These are phyloP conservation scores for Aplysina aerophoba DNA, from an alignment of 37 sponge, comb jelly and placozoan genomes.

Conservation along the genomic window DNA sequence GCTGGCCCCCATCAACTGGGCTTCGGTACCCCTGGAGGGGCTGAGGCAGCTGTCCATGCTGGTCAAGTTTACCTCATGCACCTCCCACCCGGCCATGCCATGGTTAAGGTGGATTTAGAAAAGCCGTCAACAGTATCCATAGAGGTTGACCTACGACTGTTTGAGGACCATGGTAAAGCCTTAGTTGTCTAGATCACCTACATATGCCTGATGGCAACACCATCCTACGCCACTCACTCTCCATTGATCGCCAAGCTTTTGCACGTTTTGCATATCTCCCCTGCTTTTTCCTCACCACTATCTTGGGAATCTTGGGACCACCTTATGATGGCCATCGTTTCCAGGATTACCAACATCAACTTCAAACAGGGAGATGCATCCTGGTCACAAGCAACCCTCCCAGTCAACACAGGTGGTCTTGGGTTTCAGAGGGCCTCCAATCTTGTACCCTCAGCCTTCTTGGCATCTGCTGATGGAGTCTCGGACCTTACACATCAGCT, in stretches of 20 bases:
- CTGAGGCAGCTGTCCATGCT: too few relatives aligned
- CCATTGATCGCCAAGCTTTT: conserved; percentile 40
- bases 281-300: background rate
- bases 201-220: too few relatives aligned
- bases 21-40: too few relatives aligned
- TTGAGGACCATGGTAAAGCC: conserved; percentile 31
- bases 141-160: conserved; percentile 31
- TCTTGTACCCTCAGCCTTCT: conserved; percentile 56
- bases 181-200: conserved; percentile 29
- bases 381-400: conserved; percentile 59
- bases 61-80: too few relatives aligned
- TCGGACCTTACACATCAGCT: conserved; percentile 26
- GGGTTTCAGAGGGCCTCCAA: conserved; percentile 47
- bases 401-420: conserved; percentile 46
- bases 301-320: too few relatives aligned
- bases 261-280: background rate
- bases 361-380: conserved; percentile 22
- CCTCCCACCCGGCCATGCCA: too few relatives aligned
- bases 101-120: background rate
- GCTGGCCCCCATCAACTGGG: too few relatives aligned
- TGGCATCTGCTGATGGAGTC: conserved; percentile 55
- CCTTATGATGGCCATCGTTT: too few relatives aligned
- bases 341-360: conserved; percentile 29
- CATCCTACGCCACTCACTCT: too few relatives aligned
- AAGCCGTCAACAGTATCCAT: conserved; percentile 1